phyloP scores from a whole-genome alignment of 2,888 invertebrate genomes.

The Lepidochrysops patricia region DNA sequence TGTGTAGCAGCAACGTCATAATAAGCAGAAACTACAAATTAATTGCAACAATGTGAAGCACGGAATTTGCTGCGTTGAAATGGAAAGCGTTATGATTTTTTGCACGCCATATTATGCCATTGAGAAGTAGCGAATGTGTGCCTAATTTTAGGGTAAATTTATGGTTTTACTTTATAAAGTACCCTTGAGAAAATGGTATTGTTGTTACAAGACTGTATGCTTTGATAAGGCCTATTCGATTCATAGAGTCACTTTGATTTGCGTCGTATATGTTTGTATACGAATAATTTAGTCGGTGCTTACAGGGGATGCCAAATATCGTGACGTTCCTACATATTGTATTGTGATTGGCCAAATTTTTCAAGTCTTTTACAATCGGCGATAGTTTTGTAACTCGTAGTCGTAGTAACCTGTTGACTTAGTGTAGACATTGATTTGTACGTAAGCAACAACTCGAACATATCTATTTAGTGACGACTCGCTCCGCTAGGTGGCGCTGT shows the following conservation, averaged over 20 bases:
- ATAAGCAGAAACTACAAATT: background rate
- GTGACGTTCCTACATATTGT: constrained; percentile 14
- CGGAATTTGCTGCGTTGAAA: background rate
- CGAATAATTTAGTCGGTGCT: constrained; percentile 15
- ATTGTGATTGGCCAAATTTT: constrained; percentile 19
- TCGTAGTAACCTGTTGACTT: constrained; percentile 39
- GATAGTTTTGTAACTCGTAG: background rate
- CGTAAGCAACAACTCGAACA: constrained; percentile 38
- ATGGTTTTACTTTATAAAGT: background rate
- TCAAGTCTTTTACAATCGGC: constrained; percentile 10
- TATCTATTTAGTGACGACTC: constrained; percentile 34
- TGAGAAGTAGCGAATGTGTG: background rate
- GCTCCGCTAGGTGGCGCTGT: constrained; percentile 25
- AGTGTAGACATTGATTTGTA: constrained; percentile 30
- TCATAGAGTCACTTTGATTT: background rate
- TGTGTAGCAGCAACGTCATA: background rate
- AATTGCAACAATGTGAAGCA: background rate
- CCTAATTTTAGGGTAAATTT: background rate
- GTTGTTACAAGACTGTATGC: background rate
- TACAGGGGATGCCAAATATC: constrained; percentile 24
- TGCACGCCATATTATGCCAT: background rate
- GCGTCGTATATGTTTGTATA: background rate
- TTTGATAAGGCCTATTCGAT: background rate
- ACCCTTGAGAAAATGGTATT: background rate
- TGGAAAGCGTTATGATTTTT: background rate